Evolutionary conservation across 2,797 vertebrate genomes (phyloP), one percentile per base, ranked within the genome.

Genomic region (Adelosebastes latens): DNA sequence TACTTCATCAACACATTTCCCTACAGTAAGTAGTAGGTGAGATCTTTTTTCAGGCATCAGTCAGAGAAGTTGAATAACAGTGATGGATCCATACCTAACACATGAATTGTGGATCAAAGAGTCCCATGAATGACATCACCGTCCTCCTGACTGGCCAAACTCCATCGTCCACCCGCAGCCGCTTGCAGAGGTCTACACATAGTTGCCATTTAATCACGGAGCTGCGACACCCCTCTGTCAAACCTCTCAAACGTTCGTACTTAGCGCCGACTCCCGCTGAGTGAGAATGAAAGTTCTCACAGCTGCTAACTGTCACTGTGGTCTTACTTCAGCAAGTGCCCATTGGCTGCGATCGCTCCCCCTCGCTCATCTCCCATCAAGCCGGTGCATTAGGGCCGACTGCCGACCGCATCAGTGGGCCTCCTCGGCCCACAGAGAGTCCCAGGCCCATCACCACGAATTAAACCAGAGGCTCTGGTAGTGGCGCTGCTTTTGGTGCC

Each of bases 251-350:
- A 90, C n/a, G 52, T 25, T 88, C 78, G 86, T 89, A 77, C 87
- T 89, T 81, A 87, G 86, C 72, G 22, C 72, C 36, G 83, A 86
- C 89, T 92, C 92, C 79, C 69, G 73, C 83, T 75, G 91, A 85
- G 91, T 71, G 88, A 83, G 87, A 92, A 89, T 90, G 83, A 93
- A 93, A 94, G 90, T 94, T 93, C 90, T 83, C 90, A 84, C 95
- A 95, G 94, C 94, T 94, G 95, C 90, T 94, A 74, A 88, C 91
- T 93, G 93, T 95, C 94, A 94, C 92, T 87, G 91, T 84, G 89
- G 85, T 88, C 92, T 90, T 91, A 86, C 92, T 91, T 92, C 93
- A 95, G 87, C 87, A 83, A 88, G 90, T 81, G 85, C 87, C 93
- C 90, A 89, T 82, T 90, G 89, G 88, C 90, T 82, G 83, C 83